A percentile compares a stretch with the other conserved stretches of the same genome.
phyloP scores from a whole-genome alignment of 2,888 invertebrate genomes.

The Lamproptera curius region DNA sequence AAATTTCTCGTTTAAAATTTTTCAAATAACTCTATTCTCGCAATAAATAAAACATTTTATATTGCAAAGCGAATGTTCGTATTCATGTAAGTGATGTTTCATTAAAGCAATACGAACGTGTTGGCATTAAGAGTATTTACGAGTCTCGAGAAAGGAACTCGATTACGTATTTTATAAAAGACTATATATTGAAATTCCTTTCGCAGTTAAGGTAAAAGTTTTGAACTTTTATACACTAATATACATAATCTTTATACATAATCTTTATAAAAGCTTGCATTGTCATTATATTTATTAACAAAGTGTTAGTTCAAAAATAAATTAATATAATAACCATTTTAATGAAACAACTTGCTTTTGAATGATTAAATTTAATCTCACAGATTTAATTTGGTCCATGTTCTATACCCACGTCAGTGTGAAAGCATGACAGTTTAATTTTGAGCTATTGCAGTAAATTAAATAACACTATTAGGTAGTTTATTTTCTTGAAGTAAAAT shows the following conservation, averaged over 20 bases:
- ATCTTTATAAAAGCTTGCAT: no score
- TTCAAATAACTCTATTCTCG: no score
- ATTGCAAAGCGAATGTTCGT: background rate
- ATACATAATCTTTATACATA: no score
- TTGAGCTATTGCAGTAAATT: constrained; percentile 15
- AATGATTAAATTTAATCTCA: constrained; percentile 15
- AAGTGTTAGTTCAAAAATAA: no score
- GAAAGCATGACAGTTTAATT: constrained; percentile 20
- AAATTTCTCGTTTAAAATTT: no score
- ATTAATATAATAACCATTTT: no score
- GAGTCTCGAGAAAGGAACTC: background rate
- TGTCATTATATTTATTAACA: no score
- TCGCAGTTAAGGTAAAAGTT: no score
- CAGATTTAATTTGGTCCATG: constrained; percentile 13
- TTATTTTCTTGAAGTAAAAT: no score
- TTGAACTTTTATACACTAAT: no score
- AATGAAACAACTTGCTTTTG: constrained; percentile 2
- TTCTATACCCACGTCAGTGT: constrained; percentile 16
- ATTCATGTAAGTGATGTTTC: background rate
- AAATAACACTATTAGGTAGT: no score
- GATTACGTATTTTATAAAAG: background rate
- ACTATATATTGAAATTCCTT: no score
- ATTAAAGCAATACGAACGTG: background rate
- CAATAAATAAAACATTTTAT: background rate
- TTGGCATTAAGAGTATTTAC: background rate